These are phyloP conservation scores for Mus spretus DNA, from an alignment of 2,797 vertebrate genomes.

Conservation along the genomic window DNA sequence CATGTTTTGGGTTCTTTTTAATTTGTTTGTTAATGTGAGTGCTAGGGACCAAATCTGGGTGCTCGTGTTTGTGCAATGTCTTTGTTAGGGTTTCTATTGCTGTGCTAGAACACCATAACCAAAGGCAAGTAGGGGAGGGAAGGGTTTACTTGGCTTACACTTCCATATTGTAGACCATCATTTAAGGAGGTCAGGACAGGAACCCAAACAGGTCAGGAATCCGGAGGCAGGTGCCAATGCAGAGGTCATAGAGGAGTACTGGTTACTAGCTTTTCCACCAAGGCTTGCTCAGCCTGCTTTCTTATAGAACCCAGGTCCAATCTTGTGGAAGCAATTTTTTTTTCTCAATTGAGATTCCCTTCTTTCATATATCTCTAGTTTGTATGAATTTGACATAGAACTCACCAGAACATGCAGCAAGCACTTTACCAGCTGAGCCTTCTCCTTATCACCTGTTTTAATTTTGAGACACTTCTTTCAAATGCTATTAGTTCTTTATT, in stretches of 20 bases:
- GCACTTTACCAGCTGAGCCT: background rate
- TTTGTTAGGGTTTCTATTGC: background rate
- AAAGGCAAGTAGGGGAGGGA: background rate
- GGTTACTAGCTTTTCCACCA: background rate
- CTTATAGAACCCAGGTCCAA: background rate
- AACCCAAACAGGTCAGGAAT: background rate
- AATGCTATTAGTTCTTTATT: constrained; percentile 41
- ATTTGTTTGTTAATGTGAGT: background rate
- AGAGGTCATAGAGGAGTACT: background rate
- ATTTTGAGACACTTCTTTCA: constrained; percentile 24
- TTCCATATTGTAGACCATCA: background rate
- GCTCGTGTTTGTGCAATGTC: background rate
- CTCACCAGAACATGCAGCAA: background rate
- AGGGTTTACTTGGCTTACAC: background rate
- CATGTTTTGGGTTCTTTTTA: background rate
- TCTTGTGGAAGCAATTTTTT: background rate
- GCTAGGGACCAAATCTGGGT: background rate
- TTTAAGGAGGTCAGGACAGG: background rate
- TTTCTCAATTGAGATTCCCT: background rate
- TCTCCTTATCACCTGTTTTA: background rate
- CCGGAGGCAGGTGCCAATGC: background rate
- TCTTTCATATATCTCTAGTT: background rate
- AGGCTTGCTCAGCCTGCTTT: background rate
- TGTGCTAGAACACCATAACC: background rate
- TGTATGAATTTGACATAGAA: background rate